phyloP scores from a whole-genome alignment of 2,888 invertebrate genomes.

The Trissolcus brochymenae region DNA sequence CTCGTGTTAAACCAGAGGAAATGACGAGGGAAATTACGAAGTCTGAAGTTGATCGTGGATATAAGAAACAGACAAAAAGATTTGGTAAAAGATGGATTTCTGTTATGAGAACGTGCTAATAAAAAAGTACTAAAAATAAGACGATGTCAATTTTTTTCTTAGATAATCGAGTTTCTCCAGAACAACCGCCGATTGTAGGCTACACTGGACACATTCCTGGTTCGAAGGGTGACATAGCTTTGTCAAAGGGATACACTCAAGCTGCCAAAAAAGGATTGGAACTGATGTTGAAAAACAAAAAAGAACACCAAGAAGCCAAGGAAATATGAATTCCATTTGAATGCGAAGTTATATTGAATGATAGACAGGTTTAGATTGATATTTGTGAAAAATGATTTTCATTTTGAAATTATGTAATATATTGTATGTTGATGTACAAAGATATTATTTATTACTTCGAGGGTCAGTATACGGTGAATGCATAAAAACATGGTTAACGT shows the following conservation, averaged over 20 bases:
- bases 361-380: neutral
- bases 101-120: too few species aligned
- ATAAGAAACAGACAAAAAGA: slow-evolving; percentile 60
- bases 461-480: too few species aligned
- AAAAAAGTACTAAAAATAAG: too few species aligned
- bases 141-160: slow-evolving; percentile 51
- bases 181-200: slow-evolving; percentile 84
- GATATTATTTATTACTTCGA: too few species aligned
- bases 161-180: slow-evolving; percentile 82
- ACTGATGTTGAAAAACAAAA: slow-evolving; percentile 79
- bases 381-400: too few species aligned
- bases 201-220: slow-evolving; percentile 86
- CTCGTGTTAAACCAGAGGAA: slow-evolving; percentile 67
- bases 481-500: too few species aligned
- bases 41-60: slow-evolving; percentile 66
- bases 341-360: neutral
- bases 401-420: too few species aligned
- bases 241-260: slow-evolving; percentile 83
- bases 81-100: slow-evolving; percentile 63
- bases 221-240: slow-evolving; percentile 82
- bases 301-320: slow-evolving; percentile 63
- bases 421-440: too few species aligned
- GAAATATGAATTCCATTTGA: slow-evolving; percentile 1
- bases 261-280: slow-evolving; percentile 82
- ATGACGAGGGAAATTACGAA: slow-evolving; percentile 40